These are phyloP conservation scores for Spodoptera frugiperda DNA, from an alignment of 1,140 invertebrate species.

Conservation along the genomic window DNA sequence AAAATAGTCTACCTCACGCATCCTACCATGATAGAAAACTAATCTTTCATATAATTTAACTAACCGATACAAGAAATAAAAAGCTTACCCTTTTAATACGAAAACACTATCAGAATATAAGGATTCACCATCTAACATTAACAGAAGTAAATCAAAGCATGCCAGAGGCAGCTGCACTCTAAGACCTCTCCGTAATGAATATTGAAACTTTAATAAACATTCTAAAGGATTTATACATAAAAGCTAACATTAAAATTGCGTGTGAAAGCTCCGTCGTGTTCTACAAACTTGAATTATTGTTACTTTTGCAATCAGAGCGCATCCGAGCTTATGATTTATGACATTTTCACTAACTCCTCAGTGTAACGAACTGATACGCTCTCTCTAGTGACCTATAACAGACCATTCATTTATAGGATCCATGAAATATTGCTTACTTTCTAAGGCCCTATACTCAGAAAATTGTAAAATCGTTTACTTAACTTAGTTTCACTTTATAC, in stretches of 20 bases:
- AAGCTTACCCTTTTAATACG: too few relatives aligned
- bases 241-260: constrained; percentile 17
- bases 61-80: too few relatives aligned
- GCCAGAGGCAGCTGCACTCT: too few relatives aligned
- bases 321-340: constrained; percentile 43
- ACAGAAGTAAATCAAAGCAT: too few relatives aligned
- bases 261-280: constrained; percentile 26
- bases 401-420: constrained; percentile 64
- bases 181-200: background rate
- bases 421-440: constrained; percentile 57
- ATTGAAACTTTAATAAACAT: constrained; percentile 1
- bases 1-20: too few relatives aligned
- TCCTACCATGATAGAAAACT: too few relatives aligned
- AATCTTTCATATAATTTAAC: too few relatives aligned
- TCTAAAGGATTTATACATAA: background rate
- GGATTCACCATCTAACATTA: too few relatives aligned
- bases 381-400: constrained; percentile 61
- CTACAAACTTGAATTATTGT: constrained; percentile 35
- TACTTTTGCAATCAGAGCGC: constrained; percentile 43
- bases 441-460: constrained; percentile 19
- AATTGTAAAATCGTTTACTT: background rate
- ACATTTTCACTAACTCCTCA: constrained; percentile 36
- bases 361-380: constrained; percentile 35
- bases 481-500: background rate
- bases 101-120: too few relatives aligned